Evolutionary conservation across 1,140 invertebrate species (phyloP).

Genomic region (Drosophila sucinea): DNA sequence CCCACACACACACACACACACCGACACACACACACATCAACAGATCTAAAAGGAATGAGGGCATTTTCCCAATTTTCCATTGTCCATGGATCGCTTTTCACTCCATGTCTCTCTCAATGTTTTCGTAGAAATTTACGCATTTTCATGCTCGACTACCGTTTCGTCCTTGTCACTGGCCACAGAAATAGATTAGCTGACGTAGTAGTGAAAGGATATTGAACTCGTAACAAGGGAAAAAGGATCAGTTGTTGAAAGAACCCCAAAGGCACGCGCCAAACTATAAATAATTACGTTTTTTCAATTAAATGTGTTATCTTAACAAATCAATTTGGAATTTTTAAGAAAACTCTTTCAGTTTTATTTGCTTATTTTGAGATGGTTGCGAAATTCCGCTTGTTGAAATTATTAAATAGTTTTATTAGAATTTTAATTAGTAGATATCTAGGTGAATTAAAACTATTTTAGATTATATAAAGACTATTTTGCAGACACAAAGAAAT

Average conservation of each 20-base stretch:
- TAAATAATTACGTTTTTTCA: background rate
- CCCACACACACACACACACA: constrained; percentile 37
- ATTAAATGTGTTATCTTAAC: constrained; percentile 5
- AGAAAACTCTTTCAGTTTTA: background rate
- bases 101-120: constrained; percentile 19
- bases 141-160: constrained; percentile 80
- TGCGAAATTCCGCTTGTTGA: too few relatives aligned
- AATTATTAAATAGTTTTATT: too few relatives aligned
- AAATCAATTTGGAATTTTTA: background rate
- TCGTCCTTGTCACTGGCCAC: constrained; percentile 18
- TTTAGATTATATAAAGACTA: too few relatives aligned
- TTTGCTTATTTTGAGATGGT: too few relatives aligned
- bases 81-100: constrained; percentile 31
- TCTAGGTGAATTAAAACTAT: too few relatives aligned
- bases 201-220: constrained; percentile 74
- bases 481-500: too few relatives aligned
- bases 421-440: too few relatives aligned
- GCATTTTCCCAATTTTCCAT: constrained; percentile 17
- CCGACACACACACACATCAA: background rate
- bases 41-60: background rate
- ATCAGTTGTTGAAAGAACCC: constrained; percentile 39
- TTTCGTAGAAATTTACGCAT: constrained; percentile 74
- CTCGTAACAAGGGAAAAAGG: constrained; percentile 34
- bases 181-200: constrained; percentile 73
- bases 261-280: constrained; percentile 55